A percentile compares a stretch with the other conserved stretches of the same genome.
phyloP scores from a whole-genome alignment of 2,888 invertebrate genomes.

The Cantharis rustica region DNA sequence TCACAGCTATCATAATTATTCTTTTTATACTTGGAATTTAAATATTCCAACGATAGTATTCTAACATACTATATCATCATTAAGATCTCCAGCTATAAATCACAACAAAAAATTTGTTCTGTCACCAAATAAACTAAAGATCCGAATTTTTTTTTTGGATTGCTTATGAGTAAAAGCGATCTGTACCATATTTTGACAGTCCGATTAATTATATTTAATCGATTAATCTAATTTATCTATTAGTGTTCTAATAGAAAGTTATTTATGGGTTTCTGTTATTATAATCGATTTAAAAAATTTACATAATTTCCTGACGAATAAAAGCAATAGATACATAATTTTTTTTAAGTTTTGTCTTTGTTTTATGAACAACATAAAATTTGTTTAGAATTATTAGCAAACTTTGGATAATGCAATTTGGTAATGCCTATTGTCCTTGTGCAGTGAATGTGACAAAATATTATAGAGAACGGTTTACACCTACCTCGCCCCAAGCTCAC shows the following conservation, averaged over 20 bases:
- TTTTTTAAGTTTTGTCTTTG: not conserved
- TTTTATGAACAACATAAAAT: not conserved
- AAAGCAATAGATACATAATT: not conserved
- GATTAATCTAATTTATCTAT: not conserved
- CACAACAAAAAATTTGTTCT: too few relatives aligned
- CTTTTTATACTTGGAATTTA: too few relatives aligned
- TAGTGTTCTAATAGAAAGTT: not conserved
- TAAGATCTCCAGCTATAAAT: not conserved
- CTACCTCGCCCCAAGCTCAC: not conserved
- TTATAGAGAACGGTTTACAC: not conserved
- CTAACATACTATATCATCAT: not conserved
- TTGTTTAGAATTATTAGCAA: not conserved
- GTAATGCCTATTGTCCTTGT: conserved; percentile 28
- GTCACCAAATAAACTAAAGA: not conserved
- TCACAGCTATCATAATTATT: too few relatives aligned
- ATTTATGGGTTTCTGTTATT: not conserved
- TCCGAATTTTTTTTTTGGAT: not conserved
- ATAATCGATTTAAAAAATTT: not conserved
- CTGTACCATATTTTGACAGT: not conserved
- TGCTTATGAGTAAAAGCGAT: not conserved
- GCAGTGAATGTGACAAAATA: conserved; percentile 24
- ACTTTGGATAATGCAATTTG: conserved; percentile 13
- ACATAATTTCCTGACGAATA: not conserved
- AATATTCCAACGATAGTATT: too few relatives aligned
- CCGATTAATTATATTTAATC: not conserved